These are phyloP conservation scores for Lepidothrix coronata DNA, from an alignment of 2,113 vertebrate species.

Conservation along the genomic window DNA sequence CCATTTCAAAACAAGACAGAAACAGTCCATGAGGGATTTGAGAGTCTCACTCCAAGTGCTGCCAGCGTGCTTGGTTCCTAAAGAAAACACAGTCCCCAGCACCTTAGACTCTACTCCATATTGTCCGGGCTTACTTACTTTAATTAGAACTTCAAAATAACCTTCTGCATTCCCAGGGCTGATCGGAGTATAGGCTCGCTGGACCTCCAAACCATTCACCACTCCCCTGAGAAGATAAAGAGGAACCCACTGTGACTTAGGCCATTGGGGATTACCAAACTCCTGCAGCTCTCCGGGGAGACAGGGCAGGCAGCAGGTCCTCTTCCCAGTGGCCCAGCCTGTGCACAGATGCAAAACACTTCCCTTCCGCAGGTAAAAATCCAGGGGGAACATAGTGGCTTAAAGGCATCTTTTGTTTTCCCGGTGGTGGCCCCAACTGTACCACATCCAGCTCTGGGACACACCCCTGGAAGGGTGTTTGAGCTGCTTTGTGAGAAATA, in stretches of 20 bases:
- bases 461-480: neutral
- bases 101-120: neutral
- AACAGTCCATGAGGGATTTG: neutral
- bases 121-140: slow-evolving; percentile 69
- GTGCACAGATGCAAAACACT: neutral
- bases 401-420: neutral
- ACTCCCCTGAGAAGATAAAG: slow-evolving; percentile 69
- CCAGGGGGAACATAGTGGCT: neutral
- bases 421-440: neutral
- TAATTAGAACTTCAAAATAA: slow-evolving; percentile 82
- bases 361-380: neutral
- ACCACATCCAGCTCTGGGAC: neutral
- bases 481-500: neutral
- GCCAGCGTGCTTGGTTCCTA: neutral
- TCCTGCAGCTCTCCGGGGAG: neutral
- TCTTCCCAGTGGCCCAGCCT: neutral
- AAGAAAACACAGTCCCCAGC: neutral
- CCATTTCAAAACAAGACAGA: neutral
- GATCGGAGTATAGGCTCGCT: slow-evolving; percentile 81
- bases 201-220: slow-evolving; percentile 76
- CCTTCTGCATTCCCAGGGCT: slow-evolving; percentile 70
- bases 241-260: neutral
- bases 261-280: neutral
- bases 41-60: neutral
- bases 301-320: neutral